Percentiles rank a stretch among this genome's conserved stretches.
These are phyloP conservation scores for Orchesella flavescens DNA, from an alignment of 2,888 invertebrate genomes.

Conservation along the genomic window DNA sequence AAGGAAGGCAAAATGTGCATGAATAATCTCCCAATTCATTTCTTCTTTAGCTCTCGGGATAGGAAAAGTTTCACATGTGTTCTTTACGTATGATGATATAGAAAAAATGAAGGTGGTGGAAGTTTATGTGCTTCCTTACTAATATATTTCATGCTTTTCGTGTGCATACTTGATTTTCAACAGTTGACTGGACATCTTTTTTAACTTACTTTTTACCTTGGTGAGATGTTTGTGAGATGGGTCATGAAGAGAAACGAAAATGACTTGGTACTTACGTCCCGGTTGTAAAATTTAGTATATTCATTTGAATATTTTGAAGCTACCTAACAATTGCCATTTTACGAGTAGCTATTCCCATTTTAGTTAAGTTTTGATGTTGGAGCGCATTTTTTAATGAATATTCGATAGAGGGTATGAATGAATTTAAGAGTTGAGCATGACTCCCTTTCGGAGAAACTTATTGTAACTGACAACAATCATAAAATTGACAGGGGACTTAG, in stretches of 20 bases:
- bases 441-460: constrained; percentile 31
- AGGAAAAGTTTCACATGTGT: neutral
- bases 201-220: neutral
- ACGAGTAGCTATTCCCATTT: too few relatives aligned
- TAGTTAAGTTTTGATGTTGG: too few relatives aligned
- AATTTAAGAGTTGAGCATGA: too few relatives aligned
- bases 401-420: too few relatives aligned
- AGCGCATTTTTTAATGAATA: too few relatives aligned
- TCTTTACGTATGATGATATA: neutral
- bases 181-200: constrained; percentile 45
- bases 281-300: neutral
- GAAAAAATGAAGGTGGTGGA: neutral
- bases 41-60: neutral
- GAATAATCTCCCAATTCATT: constrained; percentile 37
- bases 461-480: constrained; percentile 22
- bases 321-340: too few relatives aligned
- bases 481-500: too few relatives aligned
- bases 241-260: neutral
- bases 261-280: neutral
- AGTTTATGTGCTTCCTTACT: constrained; percentile 5
- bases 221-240: neutral
- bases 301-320: neutral
- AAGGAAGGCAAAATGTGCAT: constrained; percentile 37
- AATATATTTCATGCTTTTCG: constrained; percentile 52
- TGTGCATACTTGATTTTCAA: constrained; percentile 61